Base-by-base conservation (phyloP, 2,797 vertebrate species). In the Thalassophryne amazonica region DNA sequence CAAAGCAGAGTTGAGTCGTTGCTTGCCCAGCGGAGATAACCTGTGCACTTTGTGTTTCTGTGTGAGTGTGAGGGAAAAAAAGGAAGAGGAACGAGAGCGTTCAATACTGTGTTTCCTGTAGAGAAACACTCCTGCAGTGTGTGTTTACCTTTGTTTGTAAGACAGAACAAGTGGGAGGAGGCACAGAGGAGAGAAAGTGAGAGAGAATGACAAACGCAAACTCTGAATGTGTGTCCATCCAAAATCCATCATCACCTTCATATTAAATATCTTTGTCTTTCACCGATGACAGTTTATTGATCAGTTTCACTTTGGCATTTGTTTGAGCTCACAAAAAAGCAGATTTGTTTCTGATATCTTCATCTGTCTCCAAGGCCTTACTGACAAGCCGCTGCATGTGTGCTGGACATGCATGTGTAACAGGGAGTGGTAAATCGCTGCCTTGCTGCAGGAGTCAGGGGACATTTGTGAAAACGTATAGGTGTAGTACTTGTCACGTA, bases 1-100 rank as follows among this genome's bases (percentile, higher is more conserved):
- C 8, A 31, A 46, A 19, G 18, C 20, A 46, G 51, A 63, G 66
- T 77, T 80, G 60, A 76, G 34, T 69, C 53, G 51, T 27, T 40
- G 61, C 65, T 70, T 64, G 75, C 43, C 32, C 34, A 41, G 22
- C 21, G 36, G 45, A 70, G 63, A 61, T 49, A 1, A 7, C 24
- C 38, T 19, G 36, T 60, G 58, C 28, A 39, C 32, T 46, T n/a
- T 11, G 37, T 41, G 42, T 60, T 39, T 46, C 50, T 17, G 20
- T 25, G 20, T 21, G 28, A 43, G 25, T 41, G 14, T 27, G 23
- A 15, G 20, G 19, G 19, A 16, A 16, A 24, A 28, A 12, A 34
- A 9, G 13, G 37, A 55, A 29, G 31, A 14, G 14, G 38, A 62
- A 40, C 40, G 32, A 29, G 28, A 40, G 18, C 2, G 32, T 50